These are phyloP conservation scores for Drosophila acutilabella DNA, from an alignment of 2,888 invertebrate genomes.

Conservation along the genomic window DNA sequence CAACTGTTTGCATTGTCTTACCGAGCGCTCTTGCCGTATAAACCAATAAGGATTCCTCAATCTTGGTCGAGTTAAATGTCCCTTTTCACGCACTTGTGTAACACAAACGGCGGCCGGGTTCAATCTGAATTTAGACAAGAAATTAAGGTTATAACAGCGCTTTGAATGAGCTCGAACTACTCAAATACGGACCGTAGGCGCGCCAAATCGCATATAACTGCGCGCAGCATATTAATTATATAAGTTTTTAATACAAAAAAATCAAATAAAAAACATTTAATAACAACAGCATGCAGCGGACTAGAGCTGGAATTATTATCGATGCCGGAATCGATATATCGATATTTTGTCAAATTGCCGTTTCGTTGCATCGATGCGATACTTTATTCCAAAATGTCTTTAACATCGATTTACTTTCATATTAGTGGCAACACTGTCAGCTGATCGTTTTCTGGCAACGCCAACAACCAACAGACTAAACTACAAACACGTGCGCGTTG, in stretches of 20 bases:
- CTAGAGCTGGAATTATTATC: constrained; percentile 2
- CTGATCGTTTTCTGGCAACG: constrained; percentile 44
- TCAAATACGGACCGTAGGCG: constrained; percentile 67
- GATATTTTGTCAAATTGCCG: too few species aligned
- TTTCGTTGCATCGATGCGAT: not conserved
- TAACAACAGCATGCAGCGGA: constrained; percentile 51
- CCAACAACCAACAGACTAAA: constrained; percentile 9
- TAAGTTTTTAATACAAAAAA: constrained; percentile 66
- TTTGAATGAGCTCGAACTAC: not conserved
- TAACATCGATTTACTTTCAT: not conserved
- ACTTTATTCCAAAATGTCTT: not conserved
- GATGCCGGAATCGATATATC: not conserved
- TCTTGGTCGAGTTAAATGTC: constrained; percentile 86
- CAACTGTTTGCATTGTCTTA: constrained; percentile 81
- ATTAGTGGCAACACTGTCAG: constrained; percentile 17
- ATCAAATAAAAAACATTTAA: constrained; percentile 51
- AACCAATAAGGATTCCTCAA: constrained; percentile 91
- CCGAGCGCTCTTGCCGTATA: constrained; percentile 88
- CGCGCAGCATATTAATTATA: constrained; percentile 73
- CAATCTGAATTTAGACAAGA: constrained; percentile 27
- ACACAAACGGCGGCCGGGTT: constrained; percentile 52
- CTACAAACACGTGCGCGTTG: constrained; percentile 54
- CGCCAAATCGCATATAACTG: constrained; percentile 67
- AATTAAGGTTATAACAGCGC: constrained; percentile 14
- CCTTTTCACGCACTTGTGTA: constrained; percentile 84